Evolutionary conservation across 2,113 vertebrate genomes (phyloP), one percentile per base, ranked within the genome.

Genomic region (Arothron firmamentum): DNA sequence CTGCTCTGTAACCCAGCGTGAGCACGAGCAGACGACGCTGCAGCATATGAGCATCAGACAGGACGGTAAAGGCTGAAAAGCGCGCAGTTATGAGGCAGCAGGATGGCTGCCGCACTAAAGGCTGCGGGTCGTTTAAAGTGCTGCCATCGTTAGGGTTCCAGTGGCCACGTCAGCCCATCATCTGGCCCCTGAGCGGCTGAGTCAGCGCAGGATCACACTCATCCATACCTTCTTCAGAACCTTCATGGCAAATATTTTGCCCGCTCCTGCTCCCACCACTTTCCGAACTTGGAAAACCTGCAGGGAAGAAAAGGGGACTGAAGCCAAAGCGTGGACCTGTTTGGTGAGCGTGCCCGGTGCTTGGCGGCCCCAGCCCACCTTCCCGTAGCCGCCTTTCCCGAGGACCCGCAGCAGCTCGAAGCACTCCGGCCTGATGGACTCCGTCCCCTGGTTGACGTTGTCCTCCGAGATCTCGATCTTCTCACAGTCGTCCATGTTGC

Each of bases 171-270:
- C n/a, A n/a, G n/a, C n/a, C n/a, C n/a, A n/a, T n/a, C n/a, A n/a
- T n/a, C n/a, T n/a, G n/a, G n/a, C n/a, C n/a, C n/a, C n/a, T n/a
- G n/a, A n/a, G n/a, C n/a, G n/a, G n/a, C n/a, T n/a, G n/a, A n/a
- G n/a, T n/a, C n/a, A n/a, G n/a, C n/a, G n/a, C n/a, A n/a, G n/a
- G n/a, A n/a, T n/a, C n/a, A n/a, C n/a, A n/a, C n/a, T n/a, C n/a
- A n/a, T 7, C 8, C 57, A 13, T 85, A 99, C 97, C 96, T 99
- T 99, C 92, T 99, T 99, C 85, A 99, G 93, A 82, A 99, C 96
- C 87, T 99, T 99, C 97, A 99, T 99, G 64, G 97, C 97, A 94
- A 99, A 99, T 88, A 99, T 99, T 85, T 98, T 98, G 81, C 96
- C 94, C 0, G 93, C 90, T 78, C 92, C 95, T 47, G 93, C 95